A percentile compares a stretch with the other conserved stretches of the same genome.
These are phyloP conservation scores for Pandemis heparana DNA, from an alignment of 2,888 invertebrate genomes.

Conservation along the genomic window DNA sequence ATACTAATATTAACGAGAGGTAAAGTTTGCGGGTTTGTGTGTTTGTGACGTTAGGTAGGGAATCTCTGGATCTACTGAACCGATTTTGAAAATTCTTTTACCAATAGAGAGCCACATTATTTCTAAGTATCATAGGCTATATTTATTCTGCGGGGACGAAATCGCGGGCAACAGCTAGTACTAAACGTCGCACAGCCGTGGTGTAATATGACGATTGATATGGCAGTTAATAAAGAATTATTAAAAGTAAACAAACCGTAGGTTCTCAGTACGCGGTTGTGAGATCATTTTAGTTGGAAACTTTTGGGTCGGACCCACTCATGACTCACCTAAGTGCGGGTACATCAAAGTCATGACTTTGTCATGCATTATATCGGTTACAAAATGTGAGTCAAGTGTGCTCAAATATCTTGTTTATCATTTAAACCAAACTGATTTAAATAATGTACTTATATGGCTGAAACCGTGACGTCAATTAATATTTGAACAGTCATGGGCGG, in stretches of 20 bases:
- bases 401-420: background rate
- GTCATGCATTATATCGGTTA: constrained; percentile 35
- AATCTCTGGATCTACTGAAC: no score
- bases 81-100: no score
- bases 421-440: no score
- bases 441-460: no score
- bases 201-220: constrained; percentile 41
- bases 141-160: no score
- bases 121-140: no score
- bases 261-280: constrained; percentile 60
- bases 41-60: no score
- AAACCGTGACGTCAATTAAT: background rate
- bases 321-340: constrained; percentile 58
- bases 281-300: constrained; percentile 67
- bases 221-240: constrained; percentile 42
- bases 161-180: background rate
- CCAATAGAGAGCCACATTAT: no score
- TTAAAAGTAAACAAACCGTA: constrained; percentile 34
- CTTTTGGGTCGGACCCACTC: constrained; percentile 52
- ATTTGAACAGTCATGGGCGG: background rate
- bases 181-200: background rate
- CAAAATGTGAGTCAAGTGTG: background rate
- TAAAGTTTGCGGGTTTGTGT: no score
- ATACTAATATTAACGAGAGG: no score
- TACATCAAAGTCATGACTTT: constrained; percentile 55